These are phyloP conservation scores for Borostomias antarcticus DNA, from an alignment of 2,797 vertebrate genomes.

Conservation along the genomic window DNA sequence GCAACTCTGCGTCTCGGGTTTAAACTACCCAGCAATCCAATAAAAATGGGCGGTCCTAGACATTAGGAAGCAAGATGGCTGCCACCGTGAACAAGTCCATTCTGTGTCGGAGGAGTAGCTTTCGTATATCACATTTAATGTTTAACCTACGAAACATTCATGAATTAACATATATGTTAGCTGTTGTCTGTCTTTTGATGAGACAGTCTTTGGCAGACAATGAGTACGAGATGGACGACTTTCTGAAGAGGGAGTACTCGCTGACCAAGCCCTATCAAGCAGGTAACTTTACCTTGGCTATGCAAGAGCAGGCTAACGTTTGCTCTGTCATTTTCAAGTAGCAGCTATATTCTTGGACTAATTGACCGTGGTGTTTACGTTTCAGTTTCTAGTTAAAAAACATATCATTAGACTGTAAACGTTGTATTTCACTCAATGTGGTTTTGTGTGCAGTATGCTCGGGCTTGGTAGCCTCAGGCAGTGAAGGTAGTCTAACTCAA, in stretches of 20 bases:
- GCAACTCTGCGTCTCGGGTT: too few species aligned
- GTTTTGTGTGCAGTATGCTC: neutral
- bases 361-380: neutral
- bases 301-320: neutral
- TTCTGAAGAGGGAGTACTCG: constrained; percentile 91
- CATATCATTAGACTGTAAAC: neutral
- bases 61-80: constrained; percentile 57
- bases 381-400: neutral
- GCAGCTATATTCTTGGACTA: neutral
- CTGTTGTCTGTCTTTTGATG: constrained; percentile 34
- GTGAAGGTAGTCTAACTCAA: neutral
- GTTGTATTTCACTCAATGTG: neutral
- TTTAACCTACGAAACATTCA: constrained; percentile 25
- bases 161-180: constrained; percentile 37
- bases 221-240: constrained; percentile 82
- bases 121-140: constrained; percentile 24
- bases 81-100: constrained; percentile 21
- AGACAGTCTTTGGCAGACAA: constrained; percentile 59
- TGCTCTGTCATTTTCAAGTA: neutral
- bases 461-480: neutral
- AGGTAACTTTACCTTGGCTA: constrained; percentile 57
- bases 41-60: constrained; percentile 19
- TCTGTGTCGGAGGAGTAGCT: constrained; percentile 25
- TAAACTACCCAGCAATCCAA: constrained; percentile 26
- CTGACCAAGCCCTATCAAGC: constrained; percentile 90